Base-by-base conservation (phyloP, 2,888 invertebrate species). In the Apomyelois bistriatella region DNA sequence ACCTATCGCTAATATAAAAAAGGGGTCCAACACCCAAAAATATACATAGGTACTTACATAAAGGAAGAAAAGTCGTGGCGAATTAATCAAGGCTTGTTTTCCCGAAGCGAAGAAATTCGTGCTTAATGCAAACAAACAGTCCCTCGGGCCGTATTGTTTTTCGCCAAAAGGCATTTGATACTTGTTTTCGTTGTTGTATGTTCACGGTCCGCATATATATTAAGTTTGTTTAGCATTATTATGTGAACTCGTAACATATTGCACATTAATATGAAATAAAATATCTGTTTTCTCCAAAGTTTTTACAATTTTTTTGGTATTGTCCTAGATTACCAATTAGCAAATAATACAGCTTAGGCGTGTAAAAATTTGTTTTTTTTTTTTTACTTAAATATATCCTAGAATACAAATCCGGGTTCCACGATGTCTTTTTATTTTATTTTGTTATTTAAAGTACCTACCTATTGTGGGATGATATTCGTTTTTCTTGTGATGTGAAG, bases 51-150 rank as follows among this genome's bases (percentile, higher is more conserved):
- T 9, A 10, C 32, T 13, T 4, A 46, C 9, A 4, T 50, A 38
- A 40, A 16, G 13, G 12, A 30, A 70, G 72, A 76, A 70, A 76
- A 76, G 74, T 72, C 64, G 58, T 58, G 61, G 66, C 64, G 74
- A 76, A 80, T 82, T 78, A 78, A 82, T 82, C 74, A 78, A 69
- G 68, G 66, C 70, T 79, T 78, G 77, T 77, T 78, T 79, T 74
- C 69, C 65, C 64, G 59, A 60, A 62, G 70, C 56, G 58, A 63
- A 66, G 63, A 60, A 71, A 72, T 76, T 74, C 63, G 59, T 59
- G 67, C 62, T 65, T 65, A 62, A 68, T 69, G 70, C 66, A 74
- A 76, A 73, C 72, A 82, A 81, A 74, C 74, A 70, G 61, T 64
- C 72, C 64, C 70, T 56, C 41, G 70, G 65, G 72, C 50, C 60